These are phyloP conservation scores for Gopherus flavomarginatus DNA, from an alignment of 2,113 vertebrate species.

Conservation along the genomic window DNA sequence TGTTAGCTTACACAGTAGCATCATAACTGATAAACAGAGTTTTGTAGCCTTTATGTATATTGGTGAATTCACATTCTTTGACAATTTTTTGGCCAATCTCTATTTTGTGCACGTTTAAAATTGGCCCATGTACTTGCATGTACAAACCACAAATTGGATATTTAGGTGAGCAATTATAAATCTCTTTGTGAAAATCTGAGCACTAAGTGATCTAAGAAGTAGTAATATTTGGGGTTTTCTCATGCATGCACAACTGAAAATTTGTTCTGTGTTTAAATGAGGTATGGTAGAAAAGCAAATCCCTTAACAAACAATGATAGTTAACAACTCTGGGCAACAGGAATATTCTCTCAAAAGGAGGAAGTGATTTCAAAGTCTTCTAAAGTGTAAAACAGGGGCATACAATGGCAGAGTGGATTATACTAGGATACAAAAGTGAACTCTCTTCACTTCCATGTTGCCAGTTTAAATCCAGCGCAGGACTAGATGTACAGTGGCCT, in stretches of 20 bases:
- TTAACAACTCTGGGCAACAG: constrained; percentile 40
- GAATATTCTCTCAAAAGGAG: constrained; percentile 34
- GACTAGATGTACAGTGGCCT: neutral
- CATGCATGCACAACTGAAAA: neutral
- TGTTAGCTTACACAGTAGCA: constrained; percentile 13
- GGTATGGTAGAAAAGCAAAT: constrained; percentile 52
- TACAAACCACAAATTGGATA: neutral
- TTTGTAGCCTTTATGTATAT: constrained; percentile 28
- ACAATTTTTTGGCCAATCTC: neutral
- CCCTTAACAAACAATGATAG: constrained; percentile 8
- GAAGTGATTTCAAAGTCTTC: neutral
- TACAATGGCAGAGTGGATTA: neutral
- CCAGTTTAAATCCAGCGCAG: neutral
- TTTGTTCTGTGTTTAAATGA: constrained; percentile 36
- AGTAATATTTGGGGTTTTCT: neutral
- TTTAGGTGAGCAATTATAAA: neutral
- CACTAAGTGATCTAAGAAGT: neutral
- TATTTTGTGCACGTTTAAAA: neutral
- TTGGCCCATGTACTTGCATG: neutral
- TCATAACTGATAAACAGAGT: constrained; percentile 43
- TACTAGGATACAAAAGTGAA: neutral
- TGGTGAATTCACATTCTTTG: constrained; percentile 39
- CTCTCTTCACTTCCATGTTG: neutral
- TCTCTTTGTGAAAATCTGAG: neutral
- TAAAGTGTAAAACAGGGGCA: neutral